Conservation (phyloP, 2,888 invertebrate species). For the Lepidonotus clava region DNA sequence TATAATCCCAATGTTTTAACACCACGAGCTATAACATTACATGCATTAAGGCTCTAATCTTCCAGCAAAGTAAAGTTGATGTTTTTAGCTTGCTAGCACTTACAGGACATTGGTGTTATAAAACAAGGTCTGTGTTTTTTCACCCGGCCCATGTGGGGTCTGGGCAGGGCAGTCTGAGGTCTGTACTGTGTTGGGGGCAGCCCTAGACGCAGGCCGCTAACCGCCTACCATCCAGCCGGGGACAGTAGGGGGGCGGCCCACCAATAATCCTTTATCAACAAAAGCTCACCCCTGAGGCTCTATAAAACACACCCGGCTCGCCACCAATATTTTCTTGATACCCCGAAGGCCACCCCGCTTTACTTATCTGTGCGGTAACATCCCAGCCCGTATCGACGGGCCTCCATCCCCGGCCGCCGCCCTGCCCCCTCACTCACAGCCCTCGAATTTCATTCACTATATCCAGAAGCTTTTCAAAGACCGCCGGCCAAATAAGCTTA, state of each 20-base stretch:
- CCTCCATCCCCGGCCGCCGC: not conserved
- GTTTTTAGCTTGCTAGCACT: too few relatives aligned
- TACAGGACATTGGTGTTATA: too few relatives aligned
- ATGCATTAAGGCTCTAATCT: too few relatives aligned
- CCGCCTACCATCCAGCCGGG: not conserved
- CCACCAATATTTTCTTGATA: constrained; percentile 16
- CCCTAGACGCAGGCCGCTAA: too few relatives aligned
- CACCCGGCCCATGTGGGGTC: too few relatives aligned
- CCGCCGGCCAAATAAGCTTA: constrained; percentile 2
- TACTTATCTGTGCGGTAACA: constrained; percentile 6
- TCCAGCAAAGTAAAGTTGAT: too few relatives aligned
- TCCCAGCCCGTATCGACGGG: not conserved
- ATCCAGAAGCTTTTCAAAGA: constrained; percentile 6
- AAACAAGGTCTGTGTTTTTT: too few relatives aligned
- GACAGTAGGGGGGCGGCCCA: not conserved
- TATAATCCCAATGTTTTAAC: too few relatives aligned
- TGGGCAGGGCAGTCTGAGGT: too few relatives aligned
- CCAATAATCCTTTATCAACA: constrained; percentile 31
- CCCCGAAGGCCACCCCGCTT: not conserved
- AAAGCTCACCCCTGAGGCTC: constrained; percentile 9
- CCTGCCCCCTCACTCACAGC: too few relatives aligned
- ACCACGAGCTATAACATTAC: too few relatives aligned
- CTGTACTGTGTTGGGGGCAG: too few relatives aligned
- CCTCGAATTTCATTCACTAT: constrained; percentile 22
- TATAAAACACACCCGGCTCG: constrained; percentile 6